phyloP scores from a whole-genome alignment of 2,888 invertebrate genomes.

The Helobdella robusta region DNA sequence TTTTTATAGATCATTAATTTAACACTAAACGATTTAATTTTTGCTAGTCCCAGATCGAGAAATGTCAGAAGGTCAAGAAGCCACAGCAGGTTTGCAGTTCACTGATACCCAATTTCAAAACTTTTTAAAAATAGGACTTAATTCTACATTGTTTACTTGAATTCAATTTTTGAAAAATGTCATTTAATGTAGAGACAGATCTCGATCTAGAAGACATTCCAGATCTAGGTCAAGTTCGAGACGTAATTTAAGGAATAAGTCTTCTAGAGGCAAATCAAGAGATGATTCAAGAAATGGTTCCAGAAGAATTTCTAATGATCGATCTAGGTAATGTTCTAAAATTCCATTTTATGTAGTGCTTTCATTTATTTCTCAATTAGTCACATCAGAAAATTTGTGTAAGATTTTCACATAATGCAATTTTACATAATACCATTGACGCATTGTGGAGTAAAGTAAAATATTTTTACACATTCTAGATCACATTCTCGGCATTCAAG shows the following conservation, averaged over 20 bases:
- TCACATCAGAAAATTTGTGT: neutral
- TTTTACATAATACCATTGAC: too few species aligned
- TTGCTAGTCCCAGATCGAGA: too few species aligned
- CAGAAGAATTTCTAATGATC: too few species aligned
- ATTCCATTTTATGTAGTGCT: too few species aligned
- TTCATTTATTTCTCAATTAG: neutral
- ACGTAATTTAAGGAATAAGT: neutral
- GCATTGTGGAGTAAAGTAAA: too few species aligned
- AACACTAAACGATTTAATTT: too few species aligned
- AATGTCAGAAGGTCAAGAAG: constrained; percentile 11
- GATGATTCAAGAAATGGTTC: constrained; percentile 4
- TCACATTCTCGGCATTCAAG: neutral
- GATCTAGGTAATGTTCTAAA: too few species aligned
- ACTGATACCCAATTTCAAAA: neutral
- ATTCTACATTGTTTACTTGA: neutral
- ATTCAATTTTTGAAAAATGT: too few species aligned
- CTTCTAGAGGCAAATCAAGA: constrained; percentile 7
- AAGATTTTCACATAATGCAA: neutral
- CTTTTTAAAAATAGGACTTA: neutral
- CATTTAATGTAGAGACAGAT: neutral
- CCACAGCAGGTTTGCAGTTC: constrained; percentile 9
- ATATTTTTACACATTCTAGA: neutral
- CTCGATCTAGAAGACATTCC: neutral
- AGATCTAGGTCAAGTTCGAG: neutral
- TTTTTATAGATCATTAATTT: too few species aligned